Evolutionary conservation across 1,140 invertebrate genomes (phyloP), one percentile per base, ranked within the genome.

Genomic region (Ceratoteleas bidentatus): DNA sequence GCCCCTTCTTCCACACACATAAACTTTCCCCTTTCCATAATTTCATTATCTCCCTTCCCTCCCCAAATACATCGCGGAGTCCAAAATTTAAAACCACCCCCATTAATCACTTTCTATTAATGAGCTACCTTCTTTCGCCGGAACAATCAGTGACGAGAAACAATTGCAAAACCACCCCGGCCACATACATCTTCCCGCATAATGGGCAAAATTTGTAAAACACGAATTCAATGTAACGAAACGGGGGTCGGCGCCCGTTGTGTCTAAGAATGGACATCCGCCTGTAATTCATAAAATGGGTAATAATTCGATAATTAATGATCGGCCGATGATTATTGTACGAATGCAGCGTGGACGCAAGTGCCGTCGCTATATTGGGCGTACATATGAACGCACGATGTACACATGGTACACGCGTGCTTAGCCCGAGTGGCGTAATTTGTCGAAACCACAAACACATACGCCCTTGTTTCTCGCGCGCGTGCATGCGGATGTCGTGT

Each of bases 281-380:
- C 40, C 9, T 60, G 62, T 38, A 60, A 78, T 64, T 78, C 68
- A 68, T 73, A 79, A 79, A 72, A 79, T 13, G 45, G 61, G 24
- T 56, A 68, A 73, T 79, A 73, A 73, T 73, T 79, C 62, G 61
- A 73, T 80, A 74, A 80, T 74, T 73, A 74, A 80, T 73, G 69
- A 69, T 64, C 57, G 32, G 49, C 14, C 57, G 77, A 74, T 80
- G 69, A 80, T 80, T 80, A 80, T 80, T 80, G 77, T 64, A 69
- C 50, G 69, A 74, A 74, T 68, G 54, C 11, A 65, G 15, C 54
- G 61, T 16, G 49, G 54, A 32, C 33, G 49, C 62, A 65, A 47
- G 76, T 73, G 49, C 52, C 36, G 61, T 47, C 14, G 10, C 38
- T 66, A 45, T 73, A 73, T 52, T 61, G 66, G 54, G 34, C 54